Evolutionary conservation across 2,888 invertebrate genomes (phyloP).

Genomic region (Drosophila robusta): DNA sequence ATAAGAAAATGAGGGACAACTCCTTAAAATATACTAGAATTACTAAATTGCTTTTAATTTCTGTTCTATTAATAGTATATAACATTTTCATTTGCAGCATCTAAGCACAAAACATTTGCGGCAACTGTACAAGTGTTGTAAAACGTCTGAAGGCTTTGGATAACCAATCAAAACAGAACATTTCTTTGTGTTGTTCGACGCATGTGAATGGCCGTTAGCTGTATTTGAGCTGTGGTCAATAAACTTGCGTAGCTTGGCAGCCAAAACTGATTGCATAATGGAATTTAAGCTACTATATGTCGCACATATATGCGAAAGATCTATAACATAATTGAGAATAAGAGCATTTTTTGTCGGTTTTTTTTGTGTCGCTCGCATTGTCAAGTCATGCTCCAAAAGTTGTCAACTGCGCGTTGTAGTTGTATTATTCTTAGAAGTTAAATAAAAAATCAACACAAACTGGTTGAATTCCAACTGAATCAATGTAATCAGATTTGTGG

Average conservation of each 20-base stretch:
- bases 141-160: background rate
- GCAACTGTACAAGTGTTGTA: conserved; percentile 40
- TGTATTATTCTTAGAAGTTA: conserved; percentile 45
- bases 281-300: conserved; percentile 53
- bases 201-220: conserved; percentile 42
- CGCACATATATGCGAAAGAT: conserved; percentile 39
- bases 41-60: no score
- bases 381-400: conserved; percentile 70
- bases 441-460: conserved; percentile 43
- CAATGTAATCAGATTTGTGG: conserved; percentile 80
- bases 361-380: conserved; percentile 27
- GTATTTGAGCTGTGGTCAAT: conserved; percentile 61
- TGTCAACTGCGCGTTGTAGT: conserved; percentile 57
- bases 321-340: conserved; percentile 80
- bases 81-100: background rate
- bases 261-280: conserved; percentile 76
- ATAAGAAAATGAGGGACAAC: no score
- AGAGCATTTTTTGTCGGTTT: conserved; percentile 66
- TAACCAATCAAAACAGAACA: conserved; percentile 7
- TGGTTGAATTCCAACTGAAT: conserved; percentile 63
- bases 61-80: no score
- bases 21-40: no score
- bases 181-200: background rate
- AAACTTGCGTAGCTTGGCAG: conserved; percentile 77
- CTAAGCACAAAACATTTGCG: conserved; percentile 1